phyloP scores from a whole-genome alignment of 2,113 vertebrate genomes.

The Hippocampus mohnikei region DNA sequence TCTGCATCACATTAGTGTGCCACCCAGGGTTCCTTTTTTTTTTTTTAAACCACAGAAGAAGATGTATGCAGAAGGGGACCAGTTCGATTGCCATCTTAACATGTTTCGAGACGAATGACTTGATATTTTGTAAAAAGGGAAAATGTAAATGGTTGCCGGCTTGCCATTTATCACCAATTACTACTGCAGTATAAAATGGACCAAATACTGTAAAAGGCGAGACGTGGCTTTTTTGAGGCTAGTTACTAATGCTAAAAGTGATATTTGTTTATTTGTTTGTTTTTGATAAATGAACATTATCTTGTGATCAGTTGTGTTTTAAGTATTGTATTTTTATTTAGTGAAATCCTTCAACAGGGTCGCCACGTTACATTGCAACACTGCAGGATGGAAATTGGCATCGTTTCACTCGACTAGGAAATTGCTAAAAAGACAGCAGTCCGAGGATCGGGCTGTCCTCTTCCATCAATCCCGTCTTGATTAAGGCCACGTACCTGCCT shows the following conservation, averaged over 20 bases:
- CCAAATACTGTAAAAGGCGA: neutral
- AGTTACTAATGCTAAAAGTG: no score
- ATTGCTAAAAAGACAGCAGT: slow-evolving; percentile 28
- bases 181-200: neutral
- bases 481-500: slow-evolving; percentile 20
- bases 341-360: no score
- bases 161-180: neutral
- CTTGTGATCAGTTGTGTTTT: neutral
- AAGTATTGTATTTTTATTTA: neutral
- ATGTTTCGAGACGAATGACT: slow-evolving; percentile 18
- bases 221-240: neutral
- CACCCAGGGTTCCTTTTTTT: slow-evolving; percentile 53
- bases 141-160: neutral
- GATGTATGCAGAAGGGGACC: slow-evolving; percentile 32
- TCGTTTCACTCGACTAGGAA: slow-evolving; percentile 23
- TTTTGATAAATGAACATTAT: no score
- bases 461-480: slow-evolving; percentile 39
- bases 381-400: slow-evolving; percentile 18
- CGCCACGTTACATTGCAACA: neutral
- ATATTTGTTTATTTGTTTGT: no score
- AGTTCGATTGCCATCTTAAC: slow-evolving; percentile 16
- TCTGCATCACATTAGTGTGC: slow-evolving; percentile 54
- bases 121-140: slow-evolving; percentile 4
- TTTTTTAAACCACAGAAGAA: slow-evolving; percentile 32
- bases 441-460: slow-evolving; percentile 25